Conservation (phyloP, 2,797 vertebrate species). For the Pygocentrus nattereri region DNA sequence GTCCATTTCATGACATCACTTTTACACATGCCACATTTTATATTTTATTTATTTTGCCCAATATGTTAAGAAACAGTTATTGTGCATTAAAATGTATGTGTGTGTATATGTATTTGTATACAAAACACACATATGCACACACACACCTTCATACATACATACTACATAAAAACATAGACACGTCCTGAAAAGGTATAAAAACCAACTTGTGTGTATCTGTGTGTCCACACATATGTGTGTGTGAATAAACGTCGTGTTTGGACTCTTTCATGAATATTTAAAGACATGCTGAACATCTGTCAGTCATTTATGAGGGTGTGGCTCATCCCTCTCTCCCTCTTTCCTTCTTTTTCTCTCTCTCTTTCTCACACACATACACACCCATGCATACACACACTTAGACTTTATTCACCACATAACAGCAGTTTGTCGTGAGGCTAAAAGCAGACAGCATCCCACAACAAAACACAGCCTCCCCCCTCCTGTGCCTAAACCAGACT, state of each 20-base stretch:
- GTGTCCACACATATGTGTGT: neutral
- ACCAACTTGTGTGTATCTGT: neutral
- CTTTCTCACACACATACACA: slow-evolving; percentile 15
- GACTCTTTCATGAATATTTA: slow-evolving; percentile 66
- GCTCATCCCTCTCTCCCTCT: slow-evolving; percentile 30
- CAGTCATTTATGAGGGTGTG: slow-evolving; percentile 56
- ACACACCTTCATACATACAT: too few relatives aligned
- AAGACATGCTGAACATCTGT: slow-evolving; percentile 64
- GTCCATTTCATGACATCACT: too few relatives aligned
- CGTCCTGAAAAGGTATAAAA: neutral
- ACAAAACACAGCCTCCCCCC: slow-evolving; percentile 40
- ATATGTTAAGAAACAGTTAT: too few relatives aligned
- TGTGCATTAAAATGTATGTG: too few relatives aligned
- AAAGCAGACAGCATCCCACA: slow-evolving; percentile 52
- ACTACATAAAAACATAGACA: neutral
- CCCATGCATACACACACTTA: slow-evolving; percentile 34
- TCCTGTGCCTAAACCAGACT: neutral
- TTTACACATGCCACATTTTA: too few relatives aligned
- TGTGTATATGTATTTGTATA: too few relatives aligned
- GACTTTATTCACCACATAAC: slow-evolving; percentile 53
- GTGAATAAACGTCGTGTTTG: slow-evolving; percentile 7
- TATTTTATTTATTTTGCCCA: too few relatives aligned
- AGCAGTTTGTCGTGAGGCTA: slow-evolving; percentile 33
- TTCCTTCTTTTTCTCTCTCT: neutral
- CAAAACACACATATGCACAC: too few relatives aligned